Evolutionary conservation across 2,113 vertebrate genomes (phyloP).

Genomic region (Ictalurus furcatus): DNA sequence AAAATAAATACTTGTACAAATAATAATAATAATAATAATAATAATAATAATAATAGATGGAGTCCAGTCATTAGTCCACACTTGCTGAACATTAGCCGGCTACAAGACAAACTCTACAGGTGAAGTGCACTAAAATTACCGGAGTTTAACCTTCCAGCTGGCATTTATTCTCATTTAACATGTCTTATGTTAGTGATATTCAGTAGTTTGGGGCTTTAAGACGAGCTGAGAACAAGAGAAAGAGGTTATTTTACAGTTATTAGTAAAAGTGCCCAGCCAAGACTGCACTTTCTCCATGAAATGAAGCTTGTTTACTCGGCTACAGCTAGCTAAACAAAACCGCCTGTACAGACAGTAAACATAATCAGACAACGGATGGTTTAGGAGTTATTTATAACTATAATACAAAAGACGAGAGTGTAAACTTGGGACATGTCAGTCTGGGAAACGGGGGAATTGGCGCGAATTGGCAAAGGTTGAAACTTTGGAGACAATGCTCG

Average conservation of each 20-base stretch:
- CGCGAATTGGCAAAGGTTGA: neutral
- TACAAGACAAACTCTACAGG: neutral
- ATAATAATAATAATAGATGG: neutral
- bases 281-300: neutral
- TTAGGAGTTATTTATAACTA: neutral
- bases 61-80: neutral
- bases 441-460: conserved; percentile 54
- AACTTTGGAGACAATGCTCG: conserved; percentile 32
- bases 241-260: neutral
- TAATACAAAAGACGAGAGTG: neutral
- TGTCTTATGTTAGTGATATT: neutral
- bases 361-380: neutral
- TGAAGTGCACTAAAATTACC: neutral
- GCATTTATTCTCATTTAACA: neutral
- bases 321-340: too few relatives aligned
- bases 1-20: neutral
- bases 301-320: neutral
- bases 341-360: neutral
- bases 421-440: neutral
- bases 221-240: neutral
- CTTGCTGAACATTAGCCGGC: neutral
- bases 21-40: neutral
- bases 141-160: neutral
- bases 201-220: neutral
- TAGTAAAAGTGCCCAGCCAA: neutral